phyloP scores from a whole-genome alignment of 1,140 invertebrate genomes.

The Drosophila watanabei region DNA sequence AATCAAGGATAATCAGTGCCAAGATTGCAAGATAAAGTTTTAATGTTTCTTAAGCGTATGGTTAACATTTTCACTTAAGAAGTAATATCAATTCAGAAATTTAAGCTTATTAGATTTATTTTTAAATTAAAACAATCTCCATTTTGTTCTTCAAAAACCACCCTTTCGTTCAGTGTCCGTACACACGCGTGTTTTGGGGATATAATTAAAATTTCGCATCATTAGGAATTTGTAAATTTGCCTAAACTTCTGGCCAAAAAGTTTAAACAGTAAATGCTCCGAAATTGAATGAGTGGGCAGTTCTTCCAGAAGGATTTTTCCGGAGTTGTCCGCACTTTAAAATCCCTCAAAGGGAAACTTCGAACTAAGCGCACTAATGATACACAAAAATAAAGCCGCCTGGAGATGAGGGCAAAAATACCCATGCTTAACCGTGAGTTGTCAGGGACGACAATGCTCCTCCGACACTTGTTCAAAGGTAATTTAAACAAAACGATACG shows the following conservation, averaged over 20 bases:
- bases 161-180: neutral
- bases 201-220: constrained; percentile 72
- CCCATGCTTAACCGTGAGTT: constrained; percentile 12
- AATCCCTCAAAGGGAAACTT: constrained; percentile 35
- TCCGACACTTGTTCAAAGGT: constrained; percentile 37
- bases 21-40: neutral
- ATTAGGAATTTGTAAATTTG: constrained; percentile 70
- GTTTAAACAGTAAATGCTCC: constrained; percentile 20
- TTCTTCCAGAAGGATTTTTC: constrained; percentile 17
- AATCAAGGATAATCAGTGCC: neutral
- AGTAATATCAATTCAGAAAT: neutral
- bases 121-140: neutral
- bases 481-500: constrained; percentile 32
- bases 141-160: neutral
- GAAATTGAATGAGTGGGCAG: constrained; percentile 46
- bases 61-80: neutral
- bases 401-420: constrained; percentile 18
- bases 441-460: constrained; percentile 18
- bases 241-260: constrained; percentile 27
- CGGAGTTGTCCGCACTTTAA: constrained; percentile 22
- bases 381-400: constrained; percentile 24
- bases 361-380: constrained; percentile 41
- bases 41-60: neutral
- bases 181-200: constrained; percentile 27
- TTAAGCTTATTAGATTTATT: neutral